Conservation (phyloP, 2,888 invertebrate genomes). For the Drosophila nr. medialis region DNA sequence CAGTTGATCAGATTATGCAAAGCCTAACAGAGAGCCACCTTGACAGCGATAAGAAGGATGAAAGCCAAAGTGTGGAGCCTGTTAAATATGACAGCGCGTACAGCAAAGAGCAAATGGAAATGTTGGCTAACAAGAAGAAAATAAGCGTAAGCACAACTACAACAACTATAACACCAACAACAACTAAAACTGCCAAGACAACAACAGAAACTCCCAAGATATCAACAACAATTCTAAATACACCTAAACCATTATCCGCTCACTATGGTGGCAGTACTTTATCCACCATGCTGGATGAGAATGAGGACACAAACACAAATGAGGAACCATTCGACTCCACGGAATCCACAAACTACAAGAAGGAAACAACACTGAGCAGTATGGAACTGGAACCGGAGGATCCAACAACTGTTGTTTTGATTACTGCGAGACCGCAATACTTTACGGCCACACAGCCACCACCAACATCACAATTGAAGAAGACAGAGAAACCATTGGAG, state of each 20-base stretch:
- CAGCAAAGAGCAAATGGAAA: conserved; percentile 50
- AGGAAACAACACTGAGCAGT: conserved; percentile 47
- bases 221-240: conserved; percentile 43
- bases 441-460: conserved; percentile 38
- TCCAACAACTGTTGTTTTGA: conserved; percentile 63
- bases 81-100: conserved; percentile 63
- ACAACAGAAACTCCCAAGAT: conserved; percentile 31
- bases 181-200: conserved; percentile 12
- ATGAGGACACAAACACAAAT: conserved; percentile 43
- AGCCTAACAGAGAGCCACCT: conserved; percentile 74
- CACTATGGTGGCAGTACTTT: conserved; percentile 67
- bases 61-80: conserved; percentile 28
- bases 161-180: conserved; percentile 3
- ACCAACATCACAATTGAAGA: conserved; percentile 5
- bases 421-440: conserved; percentile 69
- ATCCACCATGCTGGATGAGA: conserved; percentile 63
- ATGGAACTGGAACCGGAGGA: conserved; percentile 51
- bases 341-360: conserved; percentile 26
- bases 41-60: conserved; percentile 51
- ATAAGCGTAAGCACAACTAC: conserved; percentile 16
- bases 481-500: conserved; percentile 24
- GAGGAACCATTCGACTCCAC: conserved; percentile 44
- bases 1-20: conserved; percentile 83
- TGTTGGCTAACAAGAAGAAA: conserved; percentile 60
- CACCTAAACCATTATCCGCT: conserved; percentile 39